These are phyloP conservation scores for Phoxinus phoxinus DNA, from an alignment of 2,113 vertebrate genomes.

Conservation along the genomic window DNA sequence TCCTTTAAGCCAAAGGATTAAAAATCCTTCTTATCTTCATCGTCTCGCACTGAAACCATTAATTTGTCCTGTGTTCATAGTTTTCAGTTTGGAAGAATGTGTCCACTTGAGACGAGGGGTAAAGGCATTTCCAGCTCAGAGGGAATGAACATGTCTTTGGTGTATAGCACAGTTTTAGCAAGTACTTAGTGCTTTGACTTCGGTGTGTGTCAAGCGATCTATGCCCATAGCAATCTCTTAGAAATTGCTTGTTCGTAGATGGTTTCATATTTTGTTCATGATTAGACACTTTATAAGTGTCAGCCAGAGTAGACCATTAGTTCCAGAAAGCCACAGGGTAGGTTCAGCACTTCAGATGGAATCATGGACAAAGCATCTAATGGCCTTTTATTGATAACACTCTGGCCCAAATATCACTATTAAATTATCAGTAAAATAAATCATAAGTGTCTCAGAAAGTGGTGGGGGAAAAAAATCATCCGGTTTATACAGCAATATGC, in stretches of 20 bases:
- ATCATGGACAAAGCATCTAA: background rate
- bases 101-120: slow-evolving; percentile 1
- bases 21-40: slow-evolving; percentile 16
- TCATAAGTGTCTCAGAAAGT: background rate
- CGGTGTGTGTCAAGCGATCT: background rate
- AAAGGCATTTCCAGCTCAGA: background rate
- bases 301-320: background rate
- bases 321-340: background rate
- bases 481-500: background rate
- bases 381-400: slow-evolving; percentile 32
- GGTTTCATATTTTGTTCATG: background rate
- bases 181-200: background rate
- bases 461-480: background rate
- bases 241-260: background rate
- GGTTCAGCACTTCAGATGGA: background rate
- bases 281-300: slow-evolving; percentile 17
- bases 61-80: slow-evolving; percentile 24
- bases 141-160: background rate
- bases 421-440: background rate
- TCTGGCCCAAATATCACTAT: background rate
- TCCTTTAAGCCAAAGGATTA: slow-evolving; percentile 52
- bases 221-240: background rate
- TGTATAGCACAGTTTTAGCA: background rate
- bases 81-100: slow-evolving; percentile 23
- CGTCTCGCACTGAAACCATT: slow-evolving; percentile 54